Evolutionary conservation across 2,888 invertebrate genomes (phyloP).

Genomic region (Aelia acuminata): DNA sequence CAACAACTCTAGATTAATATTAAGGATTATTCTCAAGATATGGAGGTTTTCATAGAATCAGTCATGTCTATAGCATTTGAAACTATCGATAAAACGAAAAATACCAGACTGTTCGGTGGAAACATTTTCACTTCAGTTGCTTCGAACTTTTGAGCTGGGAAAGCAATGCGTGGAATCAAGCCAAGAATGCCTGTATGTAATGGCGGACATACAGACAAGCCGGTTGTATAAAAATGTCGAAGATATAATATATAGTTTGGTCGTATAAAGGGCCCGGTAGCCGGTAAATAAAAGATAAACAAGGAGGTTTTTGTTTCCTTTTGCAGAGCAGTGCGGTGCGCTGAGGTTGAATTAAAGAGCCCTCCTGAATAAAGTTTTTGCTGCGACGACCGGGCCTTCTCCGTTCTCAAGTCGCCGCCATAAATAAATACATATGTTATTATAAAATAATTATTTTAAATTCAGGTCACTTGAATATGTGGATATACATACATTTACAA

Average conservation of each 20-base stretch:
- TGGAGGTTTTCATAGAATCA: too few relatives aligned
- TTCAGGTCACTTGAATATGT: neutral
- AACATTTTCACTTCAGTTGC: neutral
- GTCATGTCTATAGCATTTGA: too few relatives aligned
- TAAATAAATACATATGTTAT: too few relatives aligned
- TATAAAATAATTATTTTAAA: neutral
- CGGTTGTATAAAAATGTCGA: constrained; percentile 13
- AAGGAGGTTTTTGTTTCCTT: constrained; percentile 30
- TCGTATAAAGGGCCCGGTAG: constrained; percentile 14
- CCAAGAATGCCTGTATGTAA: neutral
- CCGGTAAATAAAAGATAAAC: constrained; percentile 29
- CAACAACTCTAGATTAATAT: too few relatives aligned
- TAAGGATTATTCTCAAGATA: too few relatives aligned
- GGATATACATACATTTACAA: neutral
- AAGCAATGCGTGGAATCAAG: neutral
- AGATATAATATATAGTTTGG: constrained; percentile 22
- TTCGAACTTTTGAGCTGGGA: neutral
- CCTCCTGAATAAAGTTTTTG: constrained; percentile 23
- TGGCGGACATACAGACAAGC: neutral
- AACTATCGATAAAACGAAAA: neutral
- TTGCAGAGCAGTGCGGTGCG: neutral
- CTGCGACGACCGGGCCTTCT: neutral
- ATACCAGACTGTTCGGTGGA: neutral
- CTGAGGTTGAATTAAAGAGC: constrained; percentile 5
- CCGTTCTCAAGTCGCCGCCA: neutral